Base-by-base conservation (phyloP, 2,888 invertebrate genomes). In the Phania funesta region DNA sequence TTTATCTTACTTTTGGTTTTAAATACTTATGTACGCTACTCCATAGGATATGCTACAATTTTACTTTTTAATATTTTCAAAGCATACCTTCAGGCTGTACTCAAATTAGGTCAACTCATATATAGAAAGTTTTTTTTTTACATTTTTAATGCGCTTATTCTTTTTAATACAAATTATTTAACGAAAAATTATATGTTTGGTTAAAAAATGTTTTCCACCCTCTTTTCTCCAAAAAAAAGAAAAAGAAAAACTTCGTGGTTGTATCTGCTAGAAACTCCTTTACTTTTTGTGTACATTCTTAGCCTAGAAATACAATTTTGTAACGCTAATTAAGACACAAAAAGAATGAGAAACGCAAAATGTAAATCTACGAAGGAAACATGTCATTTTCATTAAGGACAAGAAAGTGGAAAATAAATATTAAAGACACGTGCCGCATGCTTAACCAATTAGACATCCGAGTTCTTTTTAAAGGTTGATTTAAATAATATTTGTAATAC, bases 311-410 rank as follows among this genome's bases (percentile, higher is more conserved):
- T 41, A 44, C 5, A 48, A n/a, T 50, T 60, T 60, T 38, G 3
- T 41, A 22, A 50, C 20, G 44, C 24, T 67, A 75, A 75, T 75
- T 75, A 76, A 62, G 26, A 8, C 8, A 58, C 1, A 52, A 44
- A 52, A 29, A 35, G 4, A 54, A 22, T 56, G 6, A 22, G 3
- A 68, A 62, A 32, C 26, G 32, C 48, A 32, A 48, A 44, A 60
- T 46, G n/a, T 32, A 26, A 52, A 68, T 67, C 29, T 52, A 62
- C 77, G 74, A 82, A 67, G 75, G 80, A 73, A 73, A 78, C 68
- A 82, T 80, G 84, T 83, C 83, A 80, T 76, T 76, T 64, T 81
- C 35, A 64, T 76, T 82, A 56, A 54, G 62, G n/a, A 60, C 52
- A 41, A 20, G 2, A 70, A 82, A 80, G 38, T 22, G 65, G 46